Conservation (phyloP, 2,888 invertebrate species). For the Gari tellinella region DNA sequence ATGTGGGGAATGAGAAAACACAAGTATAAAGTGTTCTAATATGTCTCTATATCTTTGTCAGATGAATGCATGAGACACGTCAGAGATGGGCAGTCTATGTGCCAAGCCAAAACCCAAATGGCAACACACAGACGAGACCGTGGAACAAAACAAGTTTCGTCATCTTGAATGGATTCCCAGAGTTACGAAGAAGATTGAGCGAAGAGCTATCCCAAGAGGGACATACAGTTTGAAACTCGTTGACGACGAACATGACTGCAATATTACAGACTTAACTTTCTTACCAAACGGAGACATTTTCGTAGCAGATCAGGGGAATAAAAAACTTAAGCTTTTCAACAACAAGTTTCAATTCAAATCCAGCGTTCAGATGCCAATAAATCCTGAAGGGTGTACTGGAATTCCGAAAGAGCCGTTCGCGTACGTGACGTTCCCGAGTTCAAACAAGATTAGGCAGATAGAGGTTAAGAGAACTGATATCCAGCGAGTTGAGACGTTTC, state of each 20-base stretch:
- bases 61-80: no score
- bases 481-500: conserved; percentile 40
- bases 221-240: conserved; percentile 34
- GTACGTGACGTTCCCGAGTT: conserved; percentile 52
- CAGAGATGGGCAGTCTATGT: neutral
- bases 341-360: conserved; percentile 34
- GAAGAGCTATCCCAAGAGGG: conserved; percentile 44
- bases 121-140: conserved; percentile 27
- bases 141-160: conserved; percentile 30
- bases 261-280: conserved; percentile 47
- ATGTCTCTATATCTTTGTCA: no score
- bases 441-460: conserved; percentile 43
- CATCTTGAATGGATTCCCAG: conserved; percentile 52
- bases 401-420: conserved; percentile 32
- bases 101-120: conserved; percentile 18
- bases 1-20: no score
- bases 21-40: no score
- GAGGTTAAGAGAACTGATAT: conserved; percentile 38
- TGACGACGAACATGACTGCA: conserved; percentile 49
- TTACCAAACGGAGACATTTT: conserved; percentile 52
- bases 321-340: conserved; percentile 50
- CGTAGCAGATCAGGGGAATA: conserved; percentile 47
- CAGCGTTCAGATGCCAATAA: conserved; percentile 43
- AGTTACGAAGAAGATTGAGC: conserved; percentile 28
- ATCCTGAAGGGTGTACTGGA: conserved; percentile 30